Conservation (phyloP, 1,140 invertebrate species). For the Limonius californicus region DNA sequence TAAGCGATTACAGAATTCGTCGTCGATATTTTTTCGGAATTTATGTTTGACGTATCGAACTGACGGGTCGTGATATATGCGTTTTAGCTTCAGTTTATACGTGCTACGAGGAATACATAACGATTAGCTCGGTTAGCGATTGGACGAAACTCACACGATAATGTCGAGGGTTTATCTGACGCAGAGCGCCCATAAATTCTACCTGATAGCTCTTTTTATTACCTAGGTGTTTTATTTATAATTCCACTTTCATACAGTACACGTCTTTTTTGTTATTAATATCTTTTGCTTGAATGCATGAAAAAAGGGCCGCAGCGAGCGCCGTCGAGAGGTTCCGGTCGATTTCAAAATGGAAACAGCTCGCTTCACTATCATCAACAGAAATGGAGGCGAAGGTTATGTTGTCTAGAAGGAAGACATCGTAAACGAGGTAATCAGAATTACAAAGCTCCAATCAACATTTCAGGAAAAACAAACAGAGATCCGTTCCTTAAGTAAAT, state of each 20-base stretch:
- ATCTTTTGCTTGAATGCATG: no score
- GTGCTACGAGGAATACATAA: conserved; percentile 13
- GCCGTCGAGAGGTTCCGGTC: no score
- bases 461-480: conserved; percentile 17
- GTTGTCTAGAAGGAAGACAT: not conserved
- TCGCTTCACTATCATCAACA: no score
- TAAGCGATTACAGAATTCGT: conserved; percentile 15
- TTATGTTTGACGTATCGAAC: conserved; percentile 15
- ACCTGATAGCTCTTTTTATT: conserved; percentile 11
- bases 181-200: conserved; percentile 10
- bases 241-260: not conserved
- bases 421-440: not conserved
- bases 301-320: no score
- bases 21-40: conserved; percentile 13
- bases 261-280: not conserved
- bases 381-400: no score
- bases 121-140: conserved; percentile 6
- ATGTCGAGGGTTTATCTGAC: conserved; percentile 11
- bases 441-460: conserved; percentile 9
- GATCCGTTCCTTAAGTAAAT: conserved; percentile 18
- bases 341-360: no score
- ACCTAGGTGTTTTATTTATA: conserved; percentile 13
- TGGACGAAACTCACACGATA: conserved; percentile 10
- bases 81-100: conserved; percentile 14
- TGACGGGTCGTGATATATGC: conserved; percentile 13